phyloP scores from a whole-genome alignment of 2,113 vertebrate species.

The Cebidichthys violaceus region DNA sequence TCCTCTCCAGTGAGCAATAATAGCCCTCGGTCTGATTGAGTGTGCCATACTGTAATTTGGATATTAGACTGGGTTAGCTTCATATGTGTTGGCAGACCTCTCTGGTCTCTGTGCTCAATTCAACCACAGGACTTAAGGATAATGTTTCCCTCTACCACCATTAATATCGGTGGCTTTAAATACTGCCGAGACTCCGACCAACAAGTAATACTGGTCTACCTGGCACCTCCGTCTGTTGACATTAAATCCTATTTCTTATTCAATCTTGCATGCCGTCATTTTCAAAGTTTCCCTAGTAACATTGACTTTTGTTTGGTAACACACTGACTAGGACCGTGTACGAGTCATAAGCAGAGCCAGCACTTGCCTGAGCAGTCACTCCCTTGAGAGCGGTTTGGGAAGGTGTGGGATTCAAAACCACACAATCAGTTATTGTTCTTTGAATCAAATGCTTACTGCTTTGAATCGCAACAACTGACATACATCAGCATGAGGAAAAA shows the following conservation, averaged over 20 bases:
- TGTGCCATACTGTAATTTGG: conserved; percentile 77
- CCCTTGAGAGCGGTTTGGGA: background rate
- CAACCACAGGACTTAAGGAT: conserved; percentile 63
- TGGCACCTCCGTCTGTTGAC: conserved; percentile 78
- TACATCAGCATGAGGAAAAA: background rate
- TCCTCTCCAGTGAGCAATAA: conserved; percentile 81
- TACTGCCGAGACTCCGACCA: conserved; percentile 57
- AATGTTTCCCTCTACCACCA: conserved; percentile 77
- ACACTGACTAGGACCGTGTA: conserved; percentile 56
- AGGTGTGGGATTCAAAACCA: background rate
- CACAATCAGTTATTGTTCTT: conserved; percentile 1
- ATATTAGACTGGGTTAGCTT: conserved; percentile 70
- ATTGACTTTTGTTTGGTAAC: conserved; percentile 70
- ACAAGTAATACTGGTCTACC: conserved; percentile 73
- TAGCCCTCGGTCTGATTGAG: conserved; percentile 62
- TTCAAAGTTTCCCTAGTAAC: conserved; percentile 77
- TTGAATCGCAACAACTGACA: background rate
- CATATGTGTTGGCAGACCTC: conserved; percentile 72
- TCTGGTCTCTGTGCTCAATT: conserved; percentile 65
- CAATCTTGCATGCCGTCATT: conserved; percentile 69
- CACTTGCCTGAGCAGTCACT: conserved; percentile 27
- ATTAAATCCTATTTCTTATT: conserved; percentile 73
- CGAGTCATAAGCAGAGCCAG: conserved; percentile 49
- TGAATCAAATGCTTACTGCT: background rate
- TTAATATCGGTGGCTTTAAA: conserved; percentile 78